Conservation (phyloP, 1,140 invertebrate species). For the Brachionus calyciflorus region DNA sequence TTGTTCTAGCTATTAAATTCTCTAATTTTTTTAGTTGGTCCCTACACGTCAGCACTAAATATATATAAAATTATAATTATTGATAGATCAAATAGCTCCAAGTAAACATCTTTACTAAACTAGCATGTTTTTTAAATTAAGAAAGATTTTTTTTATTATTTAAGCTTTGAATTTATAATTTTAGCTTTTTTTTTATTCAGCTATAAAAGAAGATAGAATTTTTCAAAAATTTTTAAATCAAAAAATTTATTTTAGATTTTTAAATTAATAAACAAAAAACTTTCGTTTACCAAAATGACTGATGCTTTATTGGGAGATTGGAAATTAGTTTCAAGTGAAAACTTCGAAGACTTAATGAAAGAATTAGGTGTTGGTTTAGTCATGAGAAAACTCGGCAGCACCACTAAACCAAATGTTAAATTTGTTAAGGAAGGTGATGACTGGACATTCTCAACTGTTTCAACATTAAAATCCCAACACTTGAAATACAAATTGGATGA, state of each 20-base stretch:
- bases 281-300: conserved; percentile 33
- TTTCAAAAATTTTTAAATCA: not conserved
- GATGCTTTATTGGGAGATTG: conserved; percentile 39
- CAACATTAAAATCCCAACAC: conserved; percentile 25
- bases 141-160: not conserved
- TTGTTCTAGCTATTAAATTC: too few species aligned
- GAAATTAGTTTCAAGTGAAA: conserved; percentile 45
- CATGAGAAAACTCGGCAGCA: conserved; percentile 41
- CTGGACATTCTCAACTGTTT: conserved; percentile 38
- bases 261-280: conserved; percentile 3
- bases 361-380: conserved; percentile 31
- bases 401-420: conserved; percentile 42
- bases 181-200: too few species aligned
- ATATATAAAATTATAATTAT: too few species aligned
- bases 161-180: conserved; percentile 39
- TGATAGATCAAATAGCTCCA: conserved; percentile 16
- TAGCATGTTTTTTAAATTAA: not conserved
- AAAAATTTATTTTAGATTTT: not conserved
- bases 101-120: not conserved
- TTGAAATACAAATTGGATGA: conserved; percentile 41
- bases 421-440: conserved; percentile 38
- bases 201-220: too few species aligned
- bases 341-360: conserved; percentile 47
- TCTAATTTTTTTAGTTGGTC: not conserved
- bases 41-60: conserved; percentile 33